phyloP scores from a whole-genome alignment of 2,888 invertebrate species.

The Polyommatus icarus region DNA sequence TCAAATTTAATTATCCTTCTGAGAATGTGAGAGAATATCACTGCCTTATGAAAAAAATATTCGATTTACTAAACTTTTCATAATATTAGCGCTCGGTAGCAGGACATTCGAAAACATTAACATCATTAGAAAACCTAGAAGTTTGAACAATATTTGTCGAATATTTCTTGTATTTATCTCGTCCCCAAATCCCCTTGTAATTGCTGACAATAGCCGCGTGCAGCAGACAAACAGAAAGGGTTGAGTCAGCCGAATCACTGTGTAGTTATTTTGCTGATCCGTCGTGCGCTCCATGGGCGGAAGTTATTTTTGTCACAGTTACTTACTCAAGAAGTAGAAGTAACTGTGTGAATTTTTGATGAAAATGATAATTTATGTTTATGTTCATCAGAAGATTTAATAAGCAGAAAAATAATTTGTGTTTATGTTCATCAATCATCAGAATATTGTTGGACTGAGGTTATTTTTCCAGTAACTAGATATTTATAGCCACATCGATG shows the following conservation, averaged over 20 bases:
- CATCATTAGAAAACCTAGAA: background rate
- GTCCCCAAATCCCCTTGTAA: conserved; percentile 23
- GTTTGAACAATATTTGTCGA: background rate
- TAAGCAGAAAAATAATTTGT: background rate
- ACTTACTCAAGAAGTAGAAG: background rate
- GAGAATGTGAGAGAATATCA: background rate
- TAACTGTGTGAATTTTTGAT: background rate
- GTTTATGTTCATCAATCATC: background rate
- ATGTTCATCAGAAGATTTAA: background rate
- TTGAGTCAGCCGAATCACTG: conserved; percentile 1
- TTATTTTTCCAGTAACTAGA: background rate
- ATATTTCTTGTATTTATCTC: conserved; percentile 19
- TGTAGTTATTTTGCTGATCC: background rate
- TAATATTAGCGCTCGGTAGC: background rate
- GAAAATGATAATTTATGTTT: background rate
- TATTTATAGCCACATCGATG: conserved; percentile 5
- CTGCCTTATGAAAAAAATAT: background rate
- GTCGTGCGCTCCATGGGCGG: background rate
- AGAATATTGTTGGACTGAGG: background rate
- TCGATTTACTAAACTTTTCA: background rate
- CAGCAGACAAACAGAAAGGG: conserved; percentile 11
- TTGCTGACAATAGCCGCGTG: conserved; percentile 8
- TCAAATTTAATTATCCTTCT: background rate
- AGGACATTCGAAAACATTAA: background rate
- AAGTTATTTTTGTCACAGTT: background rate